These are phyloP conservation scores for Spinus olivaceus DNA, from an alignment of 2,797 vertebrate species.

Conservation along the genomic window DNA sequence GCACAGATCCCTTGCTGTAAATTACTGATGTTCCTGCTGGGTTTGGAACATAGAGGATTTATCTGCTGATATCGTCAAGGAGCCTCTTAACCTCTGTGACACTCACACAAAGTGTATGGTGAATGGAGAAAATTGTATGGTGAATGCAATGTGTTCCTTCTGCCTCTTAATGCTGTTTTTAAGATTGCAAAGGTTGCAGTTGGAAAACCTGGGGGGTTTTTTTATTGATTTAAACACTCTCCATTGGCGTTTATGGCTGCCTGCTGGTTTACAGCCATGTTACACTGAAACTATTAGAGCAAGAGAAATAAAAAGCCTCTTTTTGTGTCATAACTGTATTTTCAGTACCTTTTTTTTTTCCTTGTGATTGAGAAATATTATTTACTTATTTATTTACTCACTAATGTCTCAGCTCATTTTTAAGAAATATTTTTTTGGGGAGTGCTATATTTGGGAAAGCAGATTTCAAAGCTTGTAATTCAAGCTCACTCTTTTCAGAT, in stretches of 20 bases:
- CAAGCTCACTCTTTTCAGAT: not conserved
- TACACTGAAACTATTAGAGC: not conserved
- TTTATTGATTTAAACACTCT: slow-evolving; percentile 51
- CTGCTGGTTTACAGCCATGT: slow-evolving; percentile 20
- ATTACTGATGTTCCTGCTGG: not conserved
- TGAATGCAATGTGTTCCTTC: not conserved
- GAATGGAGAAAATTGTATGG: slow-evolving; percentile 2
- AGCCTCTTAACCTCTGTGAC: slow-evolving; percentile 48
- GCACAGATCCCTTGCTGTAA: not conserved
- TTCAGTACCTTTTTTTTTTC: not conserved
- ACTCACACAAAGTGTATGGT: not conserved
- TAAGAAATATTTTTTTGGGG: not conserved
- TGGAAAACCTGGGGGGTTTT: not conserved
- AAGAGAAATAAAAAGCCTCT: not conserved
- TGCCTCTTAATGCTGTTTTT: not conserved
- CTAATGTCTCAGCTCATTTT: not conserved
- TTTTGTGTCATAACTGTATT: not conserved
- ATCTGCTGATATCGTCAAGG: not conserved
- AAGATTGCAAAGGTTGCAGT: slow-evolving; percentile 26
- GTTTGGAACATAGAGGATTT: not conserved
- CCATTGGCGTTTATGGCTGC: slow-evolving; percentile 34
- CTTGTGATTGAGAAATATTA: not conserved
- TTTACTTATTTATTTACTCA: not conserved
- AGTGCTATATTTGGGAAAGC: not conserved
- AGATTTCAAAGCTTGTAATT: too few species aligned